Base-by-base conservation (phyloP, 2,888 invertebrate genomes). In the Cephus pygmeus region DNA sequence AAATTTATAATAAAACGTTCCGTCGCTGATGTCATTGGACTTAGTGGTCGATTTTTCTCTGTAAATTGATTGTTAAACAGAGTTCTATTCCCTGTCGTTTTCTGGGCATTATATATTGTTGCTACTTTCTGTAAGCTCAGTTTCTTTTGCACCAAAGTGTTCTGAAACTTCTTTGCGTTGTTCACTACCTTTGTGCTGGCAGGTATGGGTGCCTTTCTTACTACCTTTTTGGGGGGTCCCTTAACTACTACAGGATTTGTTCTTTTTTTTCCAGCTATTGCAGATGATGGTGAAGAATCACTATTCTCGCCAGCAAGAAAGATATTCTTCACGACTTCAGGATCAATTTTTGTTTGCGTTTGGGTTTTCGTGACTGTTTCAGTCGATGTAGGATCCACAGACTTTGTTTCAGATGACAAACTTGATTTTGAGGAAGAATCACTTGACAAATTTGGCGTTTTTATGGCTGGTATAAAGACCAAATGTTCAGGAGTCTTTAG, bases 101-200 rank as follows among this genome's bases (percentile, higher is more conserved):
- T 85, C 9, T 83, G 81, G 11, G 80, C 79, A 31, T 78, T 86
- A 79, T 75, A 83, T 9, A 80, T 81, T 4, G 80, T 74, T 0
- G 82, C 80, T 9, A 84, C 82, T 56, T 87, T 89, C 69, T 86
- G 90, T 34, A 87, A 77, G 75, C 85, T 86, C 34, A 87, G 73
- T 76, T 85, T 89, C 40, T 83, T 89, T 68, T 88, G 90, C 12
- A 85, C 69, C 76, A 88, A 79, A 15, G 84, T 80, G 33, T 89
- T 90, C 75, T 88, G 88, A 75, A 86, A 89, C 34, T 86, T 88
- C 56, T 90, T 91, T 1, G 89, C 87, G 34, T 90, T 90, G 74
- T 89, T 91, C 4, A 89, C 86, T 56, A 88, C 87, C 76, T 87
- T 90, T 11, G 88, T 86, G 40, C 87, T 86, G 4, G 86, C 87